These are phyloP conservation scores for Chrysochloris asiatica DNA, from an alignment of 2,113 vertebrate genomes.

Conservation along the genomic window DNA sequence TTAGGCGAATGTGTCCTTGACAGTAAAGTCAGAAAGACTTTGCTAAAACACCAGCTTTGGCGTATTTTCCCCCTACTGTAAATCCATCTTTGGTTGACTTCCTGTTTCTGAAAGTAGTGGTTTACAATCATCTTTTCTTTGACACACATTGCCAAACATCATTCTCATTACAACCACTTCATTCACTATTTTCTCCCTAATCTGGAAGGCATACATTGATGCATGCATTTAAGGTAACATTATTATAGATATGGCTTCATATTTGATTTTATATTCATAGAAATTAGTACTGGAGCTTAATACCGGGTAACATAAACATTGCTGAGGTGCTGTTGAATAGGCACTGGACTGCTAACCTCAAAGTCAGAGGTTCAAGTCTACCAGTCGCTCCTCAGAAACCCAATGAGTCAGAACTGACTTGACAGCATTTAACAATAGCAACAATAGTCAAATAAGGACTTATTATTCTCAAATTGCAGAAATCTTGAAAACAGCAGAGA, in stretches of 20 bases:
- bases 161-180: background rate
- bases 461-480: background rate
- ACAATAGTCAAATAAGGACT: background rate
- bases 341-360: too few species aligned
- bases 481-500: background rate
- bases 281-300: background rate
- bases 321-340: too few species aligned
- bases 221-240: background rate
- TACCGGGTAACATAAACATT: background rate
- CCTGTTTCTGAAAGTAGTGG: background rate
- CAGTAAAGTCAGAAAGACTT: background rate
- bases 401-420: too few species aligned
- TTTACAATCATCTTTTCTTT: background rate
- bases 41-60: background rate
- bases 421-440: too few species aligned
- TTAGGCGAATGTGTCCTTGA: background rate
- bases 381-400: too few species aligned
- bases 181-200: background rate
- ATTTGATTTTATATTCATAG: background rate
- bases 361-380: too few species aligned
- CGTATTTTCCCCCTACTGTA: background rate
- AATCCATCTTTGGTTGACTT: background rate
- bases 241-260: background rate
- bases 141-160: background rate
- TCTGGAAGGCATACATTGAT: background rate